Percentiles rank a stretch among this genome's conserved stretches.
These are phyloP conservation scores for Margaritifera margaritifera DNA, from an alignment of 2,888 invertebrate species.

Conservation along the genomic window DNA sequence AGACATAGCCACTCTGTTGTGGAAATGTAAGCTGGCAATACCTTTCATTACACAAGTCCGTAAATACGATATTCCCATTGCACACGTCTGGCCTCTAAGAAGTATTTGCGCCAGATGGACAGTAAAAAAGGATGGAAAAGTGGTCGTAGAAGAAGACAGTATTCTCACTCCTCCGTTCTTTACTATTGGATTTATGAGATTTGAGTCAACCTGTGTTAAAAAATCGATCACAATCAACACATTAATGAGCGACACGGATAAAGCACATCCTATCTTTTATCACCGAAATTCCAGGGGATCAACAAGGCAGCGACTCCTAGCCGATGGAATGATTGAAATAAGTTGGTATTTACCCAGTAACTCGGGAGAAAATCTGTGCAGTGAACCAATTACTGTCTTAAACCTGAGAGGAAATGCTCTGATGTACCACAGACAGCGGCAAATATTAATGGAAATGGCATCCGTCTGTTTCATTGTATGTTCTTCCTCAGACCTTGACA, in stretches of 20 bases:
- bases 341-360: constrained; percentile 10
- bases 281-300: constrained; percentile 12
- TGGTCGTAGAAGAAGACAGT: neutral
- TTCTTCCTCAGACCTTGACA: neutral
- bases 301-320: neutral
- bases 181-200: constrained; percentile 6
- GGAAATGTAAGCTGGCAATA: constrained; percentile 15
- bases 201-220: neutral
- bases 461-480: constrained; percentile 3
- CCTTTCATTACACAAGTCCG: neutral
- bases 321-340: constrained; percentile 11
- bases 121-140: too few relatives aligned
- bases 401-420: constrained; percentile 12
- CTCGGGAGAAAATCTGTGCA: neutral
- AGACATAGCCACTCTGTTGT: constrained; percentile 8
- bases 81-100: constrained; percentile 6
- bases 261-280: constrained; percentile 13
- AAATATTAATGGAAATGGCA: neutral
- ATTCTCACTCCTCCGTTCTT: neutral
- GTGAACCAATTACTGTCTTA: constrained; percentile 1
- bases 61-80: neutral
- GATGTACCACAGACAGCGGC: neutral
- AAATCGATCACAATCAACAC: constrained; percentile 10
- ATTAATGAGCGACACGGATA: constrained; percentile 5
- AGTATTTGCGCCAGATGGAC: neutral